Conservation (phyloP, 2,113 vertebrate genomes). For the Saguinus midas region DNA sequence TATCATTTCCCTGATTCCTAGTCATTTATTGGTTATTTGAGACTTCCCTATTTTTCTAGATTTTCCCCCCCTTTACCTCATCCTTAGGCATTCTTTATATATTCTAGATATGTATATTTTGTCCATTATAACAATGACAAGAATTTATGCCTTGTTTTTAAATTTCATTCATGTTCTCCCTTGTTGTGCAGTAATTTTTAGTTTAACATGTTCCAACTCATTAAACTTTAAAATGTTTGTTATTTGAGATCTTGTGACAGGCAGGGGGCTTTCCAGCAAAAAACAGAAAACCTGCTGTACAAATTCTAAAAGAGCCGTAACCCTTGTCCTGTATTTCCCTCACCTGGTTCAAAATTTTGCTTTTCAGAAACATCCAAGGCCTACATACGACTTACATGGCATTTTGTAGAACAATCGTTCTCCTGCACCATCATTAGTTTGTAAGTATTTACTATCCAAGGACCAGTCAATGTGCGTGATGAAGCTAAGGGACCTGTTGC, state of each 20-base stretch:
- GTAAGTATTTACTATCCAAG: slow-evolving; percentile 95
- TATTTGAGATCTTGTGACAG: background rate
- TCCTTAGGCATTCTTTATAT: background rate
- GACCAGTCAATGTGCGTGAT: slow-evolving; percentile 99
- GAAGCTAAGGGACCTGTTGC: slow-evolving; percentile 92
- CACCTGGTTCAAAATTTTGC: background rate
- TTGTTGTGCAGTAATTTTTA: background rate
- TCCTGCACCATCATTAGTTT: slow-evolving; percentile 95
- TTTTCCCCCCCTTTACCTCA: background rate
- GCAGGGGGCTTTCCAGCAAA: background rate
- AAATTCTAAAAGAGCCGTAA: background rate
- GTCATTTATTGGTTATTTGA: background rate
- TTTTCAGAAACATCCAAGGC: background rate
- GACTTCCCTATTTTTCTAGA: background rate
- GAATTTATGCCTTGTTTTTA: background rate
- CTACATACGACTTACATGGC: slow-evolving; percentile 88
- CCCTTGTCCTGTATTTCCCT: background rate
- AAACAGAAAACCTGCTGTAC: background rate
- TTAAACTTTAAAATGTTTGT: background rate
- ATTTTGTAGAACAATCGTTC: slow-evolving; percentile 95
- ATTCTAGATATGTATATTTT: background rate
- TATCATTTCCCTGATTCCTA: background rate
- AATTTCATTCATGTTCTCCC: background rate
- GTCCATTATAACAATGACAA: background rate
- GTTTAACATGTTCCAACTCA: background rate